Evolutionary conservation across 2,113 vertebrate genomes (phyloP).

Genomic region (Grammomys dolichurus): DNA sequence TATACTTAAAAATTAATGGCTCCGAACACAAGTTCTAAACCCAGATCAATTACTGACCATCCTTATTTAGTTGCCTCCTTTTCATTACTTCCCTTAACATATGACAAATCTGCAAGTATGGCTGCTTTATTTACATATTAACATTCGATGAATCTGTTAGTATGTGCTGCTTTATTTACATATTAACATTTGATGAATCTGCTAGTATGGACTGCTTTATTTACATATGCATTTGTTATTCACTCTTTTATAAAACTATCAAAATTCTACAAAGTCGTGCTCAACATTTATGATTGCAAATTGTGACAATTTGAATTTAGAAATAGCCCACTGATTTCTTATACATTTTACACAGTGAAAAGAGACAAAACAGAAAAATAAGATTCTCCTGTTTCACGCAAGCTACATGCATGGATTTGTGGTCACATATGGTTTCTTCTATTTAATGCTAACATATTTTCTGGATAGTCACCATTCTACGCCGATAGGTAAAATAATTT

Average conservation of each 20-base stretch:
- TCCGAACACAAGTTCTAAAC: slow-evolving; percentile 38
- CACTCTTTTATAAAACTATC: slow-evolving; percentile 64
- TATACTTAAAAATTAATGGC: slow-evolving; percentile 34
- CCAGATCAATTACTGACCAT: slow-evolving; percentile 20
- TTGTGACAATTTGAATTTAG: slow-evolving; percentile 59
- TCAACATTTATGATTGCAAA: slow-evolving; percentile 33
- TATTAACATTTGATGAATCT: slow-evolving; percentile 48
- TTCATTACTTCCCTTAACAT: not conserved
- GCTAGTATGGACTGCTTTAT: slow-evolving; percentile 61
- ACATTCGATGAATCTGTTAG: no score
- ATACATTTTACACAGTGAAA: slow-evolving; percentile 9
- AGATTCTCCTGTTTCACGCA: not conserved
- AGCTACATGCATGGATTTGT: not conserved
- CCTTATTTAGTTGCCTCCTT: slow-evolving; percentile 25
- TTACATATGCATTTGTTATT: slow-evolving; percentile 58
- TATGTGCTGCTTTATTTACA: no score
- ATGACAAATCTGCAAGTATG: no score
- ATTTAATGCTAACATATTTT: slow-evolving; percentile 32
- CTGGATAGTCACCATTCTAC: not conserved
- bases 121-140: not conserved
- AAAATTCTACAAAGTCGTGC: slow-evolving; percentile 75
- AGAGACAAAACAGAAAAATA: slow-evolving; percentile 44
- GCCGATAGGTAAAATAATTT: not conserved
- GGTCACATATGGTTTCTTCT: not conserved
- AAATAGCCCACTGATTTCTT: slow-evolving; percentile 40